Conservation (phyloP, 92 coral and sea anemone species). For the Zoanthus sansibaricus region DNA sequence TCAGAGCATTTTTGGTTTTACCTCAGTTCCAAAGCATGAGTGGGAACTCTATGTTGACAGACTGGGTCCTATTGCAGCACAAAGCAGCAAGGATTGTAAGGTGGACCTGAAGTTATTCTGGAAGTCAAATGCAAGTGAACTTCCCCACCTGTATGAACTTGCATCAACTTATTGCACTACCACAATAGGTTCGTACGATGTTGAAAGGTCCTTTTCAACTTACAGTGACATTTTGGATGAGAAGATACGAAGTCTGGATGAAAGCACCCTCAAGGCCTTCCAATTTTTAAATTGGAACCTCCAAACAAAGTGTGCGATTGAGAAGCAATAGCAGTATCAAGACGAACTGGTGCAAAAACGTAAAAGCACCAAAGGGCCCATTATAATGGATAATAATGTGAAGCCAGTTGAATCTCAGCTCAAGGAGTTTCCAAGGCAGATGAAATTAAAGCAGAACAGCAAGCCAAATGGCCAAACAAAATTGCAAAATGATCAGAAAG, state of each 20-base stretch:
- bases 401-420: conserved; percentile 35
- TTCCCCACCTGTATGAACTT: conserved; percentile 55
- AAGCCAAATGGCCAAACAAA: conserved; percentile 27
- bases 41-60: conserved; percentile 52
- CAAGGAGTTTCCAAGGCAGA: conserved; percentile 29
- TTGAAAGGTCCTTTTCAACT: conserved; percentile 70
- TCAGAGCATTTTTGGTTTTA: conserved; percentile 47
- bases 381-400: conserved; percentile 17
- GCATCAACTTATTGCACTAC: conserved; percentile 59
- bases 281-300: conserved; percentile 71
- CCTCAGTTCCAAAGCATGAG: conserved; percentile 43
- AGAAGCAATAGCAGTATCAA: not conserved
- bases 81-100: conserved; percentile 47
- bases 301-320: conserved; percentile 25
- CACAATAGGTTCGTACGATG: conserved; percentile 67
- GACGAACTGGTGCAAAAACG: conserved; percentile 15
- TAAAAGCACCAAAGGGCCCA: conserved; percentile 23
- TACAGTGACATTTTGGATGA: conserved; percentile 63
- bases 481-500: conserved; percentile 27
- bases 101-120: conserved; percentile 60
- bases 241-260: conserved; percentile 66
- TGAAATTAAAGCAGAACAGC: conserved; percentile 21
- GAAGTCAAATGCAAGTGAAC: conserved; percentile 58
- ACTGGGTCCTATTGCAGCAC: conserved; percentile 35
- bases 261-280: conserved; percentile 62